These are phyloP conservation scores for Leptinotarsa undecemlineata DNA, from an alignment of 1,140 invertebrate genomes.

Conservation along the genomic window DNA sequence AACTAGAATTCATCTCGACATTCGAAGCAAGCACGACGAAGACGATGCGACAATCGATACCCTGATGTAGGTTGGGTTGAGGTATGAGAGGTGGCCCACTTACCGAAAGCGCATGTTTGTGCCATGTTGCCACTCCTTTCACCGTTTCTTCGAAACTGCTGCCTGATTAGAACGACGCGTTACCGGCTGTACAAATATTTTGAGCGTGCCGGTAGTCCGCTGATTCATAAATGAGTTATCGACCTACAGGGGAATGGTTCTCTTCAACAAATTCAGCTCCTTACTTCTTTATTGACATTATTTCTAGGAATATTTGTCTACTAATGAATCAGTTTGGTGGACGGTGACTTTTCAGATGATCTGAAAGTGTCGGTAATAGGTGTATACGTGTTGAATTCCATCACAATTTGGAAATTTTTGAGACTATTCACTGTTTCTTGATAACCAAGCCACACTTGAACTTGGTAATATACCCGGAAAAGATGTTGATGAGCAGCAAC, in stretches of 20 bases:
- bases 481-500: no score
- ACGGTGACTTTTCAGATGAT: no score
- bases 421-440: no score
- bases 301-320: no score
- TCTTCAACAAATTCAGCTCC: no score
- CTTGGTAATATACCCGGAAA: no score
- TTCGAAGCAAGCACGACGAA: background rate
- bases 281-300: no score
- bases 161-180: background rate
- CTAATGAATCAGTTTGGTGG: no score
- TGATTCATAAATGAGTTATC: background rate
- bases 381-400: no score
- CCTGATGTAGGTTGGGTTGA: background rate
- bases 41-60: slow-evolving; percentile 5
- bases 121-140: background rate
- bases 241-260: background rate
- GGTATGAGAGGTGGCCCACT: background rate
- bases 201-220: background rate
- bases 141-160: background rate
- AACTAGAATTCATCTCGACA: background rate
- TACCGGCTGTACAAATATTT: background rate
- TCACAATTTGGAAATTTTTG: no score
- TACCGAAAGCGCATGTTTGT: background rate
- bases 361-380: no score
- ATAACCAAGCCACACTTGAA: no score